A percentile compares a stretch with the other conserved stretches of the same genome.
These are phyloP conservation scores for Parazoanthus atlanticus DNA, from an alignment of 92 coral and sea anemone species.

Conservation along the genomic window DNA sequence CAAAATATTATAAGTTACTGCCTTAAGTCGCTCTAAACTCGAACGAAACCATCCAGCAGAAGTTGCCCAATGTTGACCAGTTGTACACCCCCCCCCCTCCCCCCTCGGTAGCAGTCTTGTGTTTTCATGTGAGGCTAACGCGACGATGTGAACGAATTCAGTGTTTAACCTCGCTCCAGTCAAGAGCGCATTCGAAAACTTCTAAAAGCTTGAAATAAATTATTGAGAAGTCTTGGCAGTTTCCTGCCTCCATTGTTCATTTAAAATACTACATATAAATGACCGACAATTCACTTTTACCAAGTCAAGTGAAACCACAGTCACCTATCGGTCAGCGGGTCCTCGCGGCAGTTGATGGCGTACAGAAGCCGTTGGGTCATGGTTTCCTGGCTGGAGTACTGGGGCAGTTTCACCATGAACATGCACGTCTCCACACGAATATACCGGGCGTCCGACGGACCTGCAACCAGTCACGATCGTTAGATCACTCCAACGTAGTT, in stretches of 20 bases:
- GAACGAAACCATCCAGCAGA: background rate
- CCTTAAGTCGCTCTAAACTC: background rate
- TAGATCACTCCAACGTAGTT: background rate
- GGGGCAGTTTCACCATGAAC: slow-evolving; percentile 98
- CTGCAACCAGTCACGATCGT: slow-evolving; percentile 33
- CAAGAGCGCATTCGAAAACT: background rate
- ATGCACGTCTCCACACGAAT: slow-evolving; percentile 98
- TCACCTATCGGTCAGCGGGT: slow-evolving; percentile 87
- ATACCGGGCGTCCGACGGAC: slow-evolving; percentile 94
- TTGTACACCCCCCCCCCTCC: background rate
- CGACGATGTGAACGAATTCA: background rate
- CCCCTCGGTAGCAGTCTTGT: background rate
- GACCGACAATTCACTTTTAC: background rate
- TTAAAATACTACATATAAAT: too few species aligned
- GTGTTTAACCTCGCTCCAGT: background rate
- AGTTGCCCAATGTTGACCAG: too few species aligned
- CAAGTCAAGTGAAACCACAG: background rate
- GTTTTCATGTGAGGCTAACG: background rate
- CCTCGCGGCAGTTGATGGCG: slow-evolving; percentile 98
- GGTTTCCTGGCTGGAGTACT: slow-evolving; percentile 88
- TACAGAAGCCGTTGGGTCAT: slow-evolving; percentile 86
- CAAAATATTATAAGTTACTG: too few species aligned
- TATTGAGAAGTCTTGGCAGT: background rate
- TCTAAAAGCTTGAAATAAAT: background rate
- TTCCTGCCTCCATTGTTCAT: background rate